Evolutionary conservation across 2,797 vertebrate species (phyloP).

Genomic region (Alfaro cultratus): DNA sequence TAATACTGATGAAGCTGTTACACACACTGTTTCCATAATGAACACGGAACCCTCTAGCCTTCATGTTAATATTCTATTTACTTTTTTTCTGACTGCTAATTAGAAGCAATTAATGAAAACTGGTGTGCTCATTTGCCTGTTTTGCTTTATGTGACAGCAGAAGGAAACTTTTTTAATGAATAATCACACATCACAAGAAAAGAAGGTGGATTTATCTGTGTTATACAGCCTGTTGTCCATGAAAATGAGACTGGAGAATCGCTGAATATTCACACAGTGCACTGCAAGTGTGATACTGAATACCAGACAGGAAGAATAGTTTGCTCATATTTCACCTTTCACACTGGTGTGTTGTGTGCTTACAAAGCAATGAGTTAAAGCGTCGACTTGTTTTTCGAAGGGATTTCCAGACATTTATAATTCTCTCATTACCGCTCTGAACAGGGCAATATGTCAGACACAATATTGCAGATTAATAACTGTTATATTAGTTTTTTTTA

Average conservation of each 20-base stretch:
- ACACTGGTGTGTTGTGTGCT: constrained; percentile 57
- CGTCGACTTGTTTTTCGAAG: constrained; percentile 30
- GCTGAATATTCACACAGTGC: neutral
- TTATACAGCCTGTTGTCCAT: constrained; percentile 2
- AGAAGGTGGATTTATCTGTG: neutral
- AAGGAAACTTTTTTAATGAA: constrained; percentile 9
- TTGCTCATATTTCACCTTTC: constrained; percentile 45
- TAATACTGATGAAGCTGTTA: neutral
- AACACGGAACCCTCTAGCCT: neutral
- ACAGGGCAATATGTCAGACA: constrained; percentile 33
- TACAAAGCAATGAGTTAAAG: constrained; percentile 41
- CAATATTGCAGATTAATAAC: constrained; percentile 23
- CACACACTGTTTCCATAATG: neutral
- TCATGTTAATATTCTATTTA: neutral
- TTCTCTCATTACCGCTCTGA: constrained; percentile 23
- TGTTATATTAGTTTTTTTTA: neutral
- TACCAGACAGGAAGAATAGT: constrained; percentile 43
- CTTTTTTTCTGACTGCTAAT: constrained; percentile 5
- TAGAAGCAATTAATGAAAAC: neutral
- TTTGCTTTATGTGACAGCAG: constrained; percentile 16
- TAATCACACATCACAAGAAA: constrained; percentile 8
- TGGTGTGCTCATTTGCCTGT: neutral
- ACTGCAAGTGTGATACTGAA: constrained; percentile 22
- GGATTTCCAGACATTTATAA: constrained; percentile 36
- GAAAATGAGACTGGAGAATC: neutral